Percentiles rank a stretch among this genome's conserved stretches.
phyloP scores from a whole-genome alignment of 2,113 vertebrate genomes.

The Odobenus rosmarus region DNA sequence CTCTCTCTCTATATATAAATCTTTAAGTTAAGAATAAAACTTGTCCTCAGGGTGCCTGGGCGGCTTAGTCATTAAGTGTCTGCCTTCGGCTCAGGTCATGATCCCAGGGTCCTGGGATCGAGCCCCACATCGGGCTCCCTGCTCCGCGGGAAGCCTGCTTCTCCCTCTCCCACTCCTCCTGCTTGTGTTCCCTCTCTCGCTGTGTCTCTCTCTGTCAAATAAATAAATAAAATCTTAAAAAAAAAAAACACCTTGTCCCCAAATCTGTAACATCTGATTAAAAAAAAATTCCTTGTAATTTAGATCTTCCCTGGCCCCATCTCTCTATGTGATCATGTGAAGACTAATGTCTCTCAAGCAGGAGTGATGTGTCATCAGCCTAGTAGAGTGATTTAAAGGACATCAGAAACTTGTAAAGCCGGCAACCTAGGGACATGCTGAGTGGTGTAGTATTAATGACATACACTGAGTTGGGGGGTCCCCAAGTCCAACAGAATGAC shows the following conservation, averaged over 20 bases:
- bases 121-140: no score
- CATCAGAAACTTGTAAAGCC: neutral
- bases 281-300: neutral
- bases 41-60: no score
- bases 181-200: no score
- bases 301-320: neutral
- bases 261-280: neutral
- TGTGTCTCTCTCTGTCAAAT: neutral
- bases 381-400: neutral
- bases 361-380: neutral
- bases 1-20: neutral
- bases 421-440: fast-evolving
- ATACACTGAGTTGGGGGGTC: neutral
- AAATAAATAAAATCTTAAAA: neutral
- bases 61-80: no score
- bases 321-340: neutral
- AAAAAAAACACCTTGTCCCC: neutral
- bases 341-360: neutral
- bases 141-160: no score
- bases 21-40: no score
- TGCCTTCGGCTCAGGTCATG: no score
- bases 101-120: no score
- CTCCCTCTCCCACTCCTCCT: no score
- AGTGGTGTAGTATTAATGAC: neutral
- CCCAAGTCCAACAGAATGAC: neutral